These are phyloP conservation scores for Leucania comma DNA, from an alignment of 2,888 invertebrate species.

Conservation along the genomic window DNA sequence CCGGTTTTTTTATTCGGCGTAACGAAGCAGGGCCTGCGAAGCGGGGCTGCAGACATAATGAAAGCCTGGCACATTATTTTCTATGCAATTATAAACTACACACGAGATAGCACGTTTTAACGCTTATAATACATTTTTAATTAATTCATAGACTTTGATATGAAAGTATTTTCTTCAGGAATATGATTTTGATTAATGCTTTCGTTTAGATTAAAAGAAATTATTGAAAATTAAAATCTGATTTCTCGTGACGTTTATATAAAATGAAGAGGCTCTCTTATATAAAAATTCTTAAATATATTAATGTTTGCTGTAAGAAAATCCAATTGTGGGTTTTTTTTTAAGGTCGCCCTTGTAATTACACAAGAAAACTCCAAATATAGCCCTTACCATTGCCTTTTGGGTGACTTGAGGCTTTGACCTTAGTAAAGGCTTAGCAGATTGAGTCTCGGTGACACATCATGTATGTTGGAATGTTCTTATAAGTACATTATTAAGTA, in stretches of 20 bases:
- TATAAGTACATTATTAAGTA: not conserved
- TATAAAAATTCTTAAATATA: not conserved
- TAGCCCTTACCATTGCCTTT: too few species aligned
- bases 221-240: not conserved
- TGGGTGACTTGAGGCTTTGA: too few species aligned
- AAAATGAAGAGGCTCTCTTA: not conserved
- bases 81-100: conserved; percentile 74
- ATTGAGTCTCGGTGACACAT: too few species aligned
- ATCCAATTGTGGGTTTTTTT: too few species aligned
- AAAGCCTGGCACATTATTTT: conserved; percentile 82
- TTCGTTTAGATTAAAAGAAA: not conserved
- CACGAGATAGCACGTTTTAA: conserved; percentile 63
- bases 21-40: conserved; percentile 59
- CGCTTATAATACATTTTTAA: conserved; percentile 59
- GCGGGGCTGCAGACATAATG: conserved; percentile 79
- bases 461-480: too few species aligned
- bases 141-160: conserved; percentile 56
- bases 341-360: too few species aligned
- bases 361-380: too few species aligned
- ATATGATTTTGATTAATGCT: conserved; percentile 25
- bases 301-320: too few species aligned
- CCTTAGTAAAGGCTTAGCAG: too few species aligned
- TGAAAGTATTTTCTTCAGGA: conserved; percentile 31
- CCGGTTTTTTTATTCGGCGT: conserved; percentile 63
- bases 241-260: not conserved